Base-by-base conservation (phyloP, 1,140 invertebrate genomes). In the Microplitis demolitor region DNA sequence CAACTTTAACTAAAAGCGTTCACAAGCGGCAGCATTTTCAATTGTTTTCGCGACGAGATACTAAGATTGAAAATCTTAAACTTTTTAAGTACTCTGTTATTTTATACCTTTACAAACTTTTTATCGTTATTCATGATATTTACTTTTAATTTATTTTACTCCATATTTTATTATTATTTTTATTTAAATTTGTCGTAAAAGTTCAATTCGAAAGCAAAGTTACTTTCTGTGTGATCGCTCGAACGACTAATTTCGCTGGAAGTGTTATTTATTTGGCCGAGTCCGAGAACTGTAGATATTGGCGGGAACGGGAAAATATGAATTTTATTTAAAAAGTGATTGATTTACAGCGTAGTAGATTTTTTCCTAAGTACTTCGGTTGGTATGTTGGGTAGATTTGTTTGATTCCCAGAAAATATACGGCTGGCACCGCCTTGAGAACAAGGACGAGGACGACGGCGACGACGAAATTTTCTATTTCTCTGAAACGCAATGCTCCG, bases 61-160 rank as follows among this genome's bases (percentile, higher is more conserved):
- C 39, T 5, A 64, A 64, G 62, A 64, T 64, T 34, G 39, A 64
- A 64, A 31, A 64, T 64, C 62, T 64, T 45, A 35, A 64, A 64
- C 13, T 61, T 64, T 62, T 64, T 64, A 64, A 64, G 62, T 50
- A 64, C 62, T 64, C 35, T 64, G 39, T 16, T 64, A 14, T n/a
- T n/a, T 37, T 9, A 45, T 64, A 64, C 39, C 39, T 11, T 45
- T 45, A 6, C 6, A 64, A 64, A 64, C 37, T 64, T 64, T 64
- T 50, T 24, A 64, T 64, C 37, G 34, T 64, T 50, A 64, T 64
- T 64, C 34, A 64, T 64, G 13, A 50, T 64, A 50, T 50, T 50
- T 64, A 37, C 24, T 3, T 50, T 45, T 11, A 35, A 35, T 24
- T 64, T 50, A 13, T 64, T 9, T 50, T n/a, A n/a, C 4, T 64